Evolutionary conservation across 2,113 vertebrate species (phyloP).

Genomic region (Corythoichthys haematopterus): DNA sequence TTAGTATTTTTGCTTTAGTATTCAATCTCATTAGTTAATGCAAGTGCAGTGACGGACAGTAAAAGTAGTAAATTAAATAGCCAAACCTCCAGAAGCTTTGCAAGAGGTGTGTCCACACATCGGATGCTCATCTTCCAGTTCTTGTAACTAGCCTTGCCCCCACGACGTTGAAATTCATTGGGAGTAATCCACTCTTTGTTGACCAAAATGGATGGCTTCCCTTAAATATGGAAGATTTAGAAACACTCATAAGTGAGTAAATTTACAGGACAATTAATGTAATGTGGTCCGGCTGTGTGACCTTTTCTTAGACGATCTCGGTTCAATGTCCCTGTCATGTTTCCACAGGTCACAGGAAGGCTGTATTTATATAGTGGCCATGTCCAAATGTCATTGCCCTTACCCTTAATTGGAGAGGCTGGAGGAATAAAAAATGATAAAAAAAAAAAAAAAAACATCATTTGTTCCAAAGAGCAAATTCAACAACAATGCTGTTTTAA

Average conservation of each 20-base stretch:
- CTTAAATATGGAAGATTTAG: constrained; percentile 30
- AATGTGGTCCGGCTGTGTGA: constrained; percentile 11
- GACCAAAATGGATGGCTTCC: constrained; percentile 49
- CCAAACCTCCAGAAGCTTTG: constrained; percentile 56
- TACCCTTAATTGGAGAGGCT: constrained; percentile 54
- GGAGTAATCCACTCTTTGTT: constrained; percentile 50
- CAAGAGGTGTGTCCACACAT: constrained; percentile 36
- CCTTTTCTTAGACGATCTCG: constrained; percentile 57
- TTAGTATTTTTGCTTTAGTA: background rate
- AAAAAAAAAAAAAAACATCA: background rate
- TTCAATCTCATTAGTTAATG: background rate
- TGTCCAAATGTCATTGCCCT: constrained; percentile 47
- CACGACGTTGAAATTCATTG: constrained; percentile 48
- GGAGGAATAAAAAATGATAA: background rate
- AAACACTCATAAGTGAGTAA: background rate
- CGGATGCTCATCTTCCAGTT: constrained; percentile 69
- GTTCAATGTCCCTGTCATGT: constrained; percentile 18
- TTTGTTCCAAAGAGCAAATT: no score
- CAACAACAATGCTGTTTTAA: background rate
- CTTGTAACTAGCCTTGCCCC: constrained; percentile 27
- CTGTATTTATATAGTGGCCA: constrained; percentile 49
- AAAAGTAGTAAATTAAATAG: background rate
- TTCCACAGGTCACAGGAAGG: constrained; percentile 63
- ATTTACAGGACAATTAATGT: background rate
- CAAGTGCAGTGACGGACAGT: background rate